Conservation (phyloP, 2,888 invertebrate species). For the Capitulum mitella region DNA sequence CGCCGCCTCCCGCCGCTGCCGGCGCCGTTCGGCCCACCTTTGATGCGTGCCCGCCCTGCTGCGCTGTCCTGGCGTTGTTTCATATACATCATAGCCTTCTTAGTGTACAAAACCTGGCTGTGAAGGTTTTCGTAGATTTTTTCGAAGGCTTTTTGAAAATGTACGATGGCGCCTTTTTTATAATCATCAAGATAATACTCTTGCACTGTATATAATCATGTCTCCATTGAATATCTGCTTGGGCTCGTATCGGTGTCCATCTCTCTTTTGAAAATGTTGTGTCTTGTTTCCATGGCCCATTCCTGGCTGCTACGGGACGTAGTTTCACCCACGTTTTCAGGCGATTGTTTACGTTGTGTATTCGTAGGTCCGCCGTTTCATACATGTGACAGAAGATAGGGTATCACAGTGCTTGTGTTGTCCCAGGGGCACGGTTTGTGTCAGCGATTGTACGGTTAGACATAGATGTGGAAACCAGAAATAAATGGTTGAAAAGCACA, state of each 20-base stretch:
- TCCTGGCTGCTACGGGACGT: neutral
- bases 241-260: neutral
- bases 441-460: neutral
- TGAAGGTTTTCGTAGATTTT: slow-evolving; percentile 24
- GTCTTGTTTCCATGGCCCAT: neutral
- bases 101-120: slow-evolving; percentile 24
- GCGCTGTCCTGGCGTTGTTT: neutral
- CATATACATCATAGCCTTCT: neutral
- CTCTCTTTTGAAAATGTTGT: neutral
- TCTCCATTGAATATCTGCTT: neutral
- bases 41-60: neutral
- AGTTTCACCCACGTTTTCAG: neutral
- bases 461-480: neutral
- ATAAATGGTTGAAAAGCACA: neutral
- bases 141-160: slow-evolving; percentile 8
- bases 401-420: too few species aligned
- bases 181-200: neutral
- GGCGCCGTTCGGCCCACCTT: neutral
- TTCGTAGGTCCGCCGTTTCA: too few species aligned
- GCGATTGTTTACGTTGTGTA: neutral
- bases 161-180: neutral
- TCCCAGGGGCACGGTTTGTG: neutral
- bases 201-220: slow-evolving; percentile 24
- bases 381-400: too few species aligned
- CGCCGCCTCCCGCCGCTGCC: too few species aligned